phyloP scores from a whole-genome alignment of 2,113 vertebrate species.

The Chrysochloris asiatica region DNA sequence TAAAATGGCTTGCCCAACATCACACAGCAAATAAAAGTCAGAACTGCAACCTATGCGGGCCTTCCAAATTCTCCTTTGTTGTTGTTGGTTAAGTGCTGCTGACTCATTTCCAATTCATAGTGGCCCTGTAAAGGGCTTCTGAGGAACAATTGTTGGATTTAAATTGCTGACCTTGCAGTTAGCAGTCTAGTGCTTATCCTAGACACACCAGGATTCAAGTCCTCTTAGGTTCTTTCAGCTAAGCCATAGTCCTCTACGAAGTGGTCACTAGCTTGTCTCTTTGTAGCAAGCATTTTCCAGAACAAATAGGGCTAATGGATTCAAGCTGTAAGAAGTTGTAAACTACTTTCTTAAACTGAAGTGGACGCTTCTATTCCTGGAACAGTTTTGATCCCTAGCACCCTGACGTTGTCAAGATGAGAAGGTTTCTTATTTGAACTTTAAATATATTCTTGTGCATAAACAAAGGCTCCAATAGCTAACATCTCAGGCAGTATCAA shows the following conservation, averaged over 20 bases:
- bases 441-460: constrained; percentile 53
- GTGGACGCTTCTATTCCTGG: constrained; percentile 23
- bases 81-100: too few species aligned
- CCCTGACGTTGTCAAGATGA: constrained; percentile 41
- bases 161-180: too few species aligned
- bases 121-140: too few species aligned
- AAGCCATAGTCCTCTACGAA: constrained; percentile 47
- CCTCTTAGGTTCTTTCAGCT: constrained; percentile 32
- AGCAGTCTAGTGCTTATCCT: too few species aligned
- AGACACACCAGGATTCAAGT: too few species aligned
- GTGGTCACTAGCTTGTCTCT: background rate
- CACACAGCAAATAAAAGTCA: constrained; percentile 17
- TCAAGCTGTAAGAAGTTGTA: background rate
- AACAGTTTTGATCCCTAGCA: constrained; percentile 22
- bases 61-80: background rate
- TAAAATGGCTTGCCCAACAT: constrained; percentile 36
- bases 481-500: background rate
- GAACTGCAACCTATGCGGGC: background rate
- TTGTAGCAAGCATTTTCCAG: constrained; percentile 29
- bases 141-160: too few species aligned
- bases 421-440: constrained; percentile 32
- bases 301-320: constrained; percentile 3
- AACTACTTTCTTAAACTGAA: background rate
- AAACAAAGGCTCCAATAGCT: constrained; percentile 48
- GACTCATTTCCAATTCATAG: too few species aligned